A percentile compares a stretch with the other conserved stretches of the same genome.
These are phyloP conservation scores for Drosophila mauritiana DNA, from an alignment of 1,140 invertebrate species.

Conservation along the genomic window DNA sequence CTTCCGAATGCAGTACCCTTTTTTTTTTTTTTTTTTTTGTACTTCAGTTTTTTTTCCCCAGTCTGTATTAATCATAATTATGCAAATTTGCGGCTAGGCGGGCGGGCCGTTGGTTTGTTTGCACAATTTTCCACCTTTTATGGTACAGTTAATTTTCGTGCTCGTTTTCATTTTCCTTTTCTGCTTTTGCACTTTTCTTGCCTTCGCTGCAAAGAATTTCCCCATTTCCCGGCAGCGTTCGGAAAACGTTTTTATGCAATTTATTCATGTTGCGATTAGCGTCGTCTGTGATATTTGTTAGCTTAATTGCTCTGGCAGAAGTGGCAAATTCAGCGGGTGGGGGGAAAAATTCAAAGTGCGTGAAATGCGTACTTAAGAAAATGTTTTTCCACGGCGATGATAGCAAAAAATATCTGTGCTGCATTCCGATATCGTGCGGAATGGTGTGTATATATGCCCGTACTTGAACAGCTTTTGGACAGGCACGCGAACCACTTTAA, in stretches of 20 bases:
- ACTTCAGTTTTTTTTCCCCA: background rate
- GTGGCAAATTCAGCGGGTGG: slow-evolving; percentile 5
- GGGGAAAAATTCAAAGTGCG: slow-evolving; percentile 19
- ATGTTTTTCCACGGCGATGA: background rate
- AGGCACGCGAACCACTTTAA: slow-evolving; percentile 17
- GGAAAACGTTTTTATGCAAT: slow-evolving; percentile 75
- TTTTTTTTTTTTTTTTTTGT: background rate
- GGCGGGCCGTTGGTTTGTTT: slow-evolving; percentile 72
- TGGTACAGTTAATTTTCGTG: slow-evolving; percentile 84
- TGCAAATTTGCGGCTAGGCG: slow-evolving; percentile 61
- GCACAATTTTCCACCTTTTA: slow-evolving; percentile 84
- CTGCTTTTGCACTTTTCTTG: slow-evolving; percentile 20
- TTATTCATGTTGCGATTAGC: slow-evolving; percentile 71
- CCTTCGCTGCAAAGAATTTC: slow-evolving; percentile 63
- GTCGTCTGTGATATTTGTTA: slow-evolving; percentile 42
- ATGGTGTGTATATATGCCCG: background rate
- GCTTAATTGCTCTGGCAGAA: slow-evolving; percentile 41
- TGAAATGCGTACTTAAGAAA: slow-evolving; percentile 28
- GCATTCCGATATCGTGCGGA: slow-evolving; percentile 18
- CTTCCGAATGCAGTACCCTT: slow-evolving; percentile 26
- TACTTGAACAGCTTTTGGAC: slow-evolving; percentile 2
- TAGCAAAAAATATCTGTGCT: background rate
- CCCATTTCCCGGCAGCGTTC: slow-evolving; percentile 45
- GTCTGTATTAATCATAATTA: slow-evolving; percentile 80
- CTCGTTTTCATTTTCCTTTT: slow-evolving; percentile 48